Evolutionary conservation across 2,113 vertebrate species (phyloP).

Genomic region (Potamarius usumacintae): DNA sequence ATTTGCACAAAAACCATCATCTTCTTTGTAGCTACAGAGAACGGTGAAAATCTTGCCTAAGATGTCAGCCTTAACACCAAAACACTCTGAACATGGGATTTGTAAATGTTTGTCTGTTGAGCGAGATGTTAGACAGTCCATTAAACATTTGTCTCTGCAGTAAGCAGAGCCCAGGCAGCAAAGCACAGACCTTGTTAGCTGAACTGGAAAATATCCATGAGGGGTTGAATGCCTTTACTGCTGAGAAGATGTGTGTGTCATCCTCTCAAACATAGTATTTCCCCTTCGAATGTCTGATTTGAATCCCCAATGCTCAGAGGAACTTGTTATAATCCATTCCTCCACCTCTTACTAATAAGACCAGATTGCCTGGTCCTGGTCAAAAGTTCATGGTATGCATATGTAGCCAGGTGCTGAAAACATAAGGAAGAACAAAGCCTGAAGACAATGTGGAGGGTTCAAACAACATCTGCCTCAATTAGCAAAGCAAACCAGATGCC

Average conservation of each 20-base stretch:
- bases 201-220: constrained; percentile 93
- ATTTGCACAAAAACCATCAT: constrained; percentile 73
- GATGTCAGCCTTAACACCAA: constrained; percentile 70
- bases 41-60: constrained; percentile 76
- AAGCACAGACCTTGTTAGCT: constrained; percentile 87
- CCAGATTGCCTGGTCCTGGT: constrained; percentile 87
- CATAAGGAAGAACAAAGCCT: constrained; percentile 5
- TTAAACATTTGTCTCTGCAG: constrained; percentile 90
- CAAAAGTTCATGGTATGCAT: constrained; percentile 94
- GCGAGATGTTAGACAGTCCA: constrained; percentile 92
- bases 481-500: constrained; percentile 61
- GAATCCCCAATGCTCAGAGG: constrained; percentile 86
- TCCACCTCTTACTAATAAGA: constrained; percentile 82
- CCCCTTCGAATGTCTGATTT: constrained; percentile 80
- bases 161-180: constrained; percentile 81
- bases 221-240: constrained; percentile 64
- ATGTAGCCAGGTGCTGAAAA: constrained; percentile 70
- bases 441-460: not conserved
- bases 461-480: constrained; percentile 17
- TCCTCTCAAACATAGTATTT: constrained; percentile 64
- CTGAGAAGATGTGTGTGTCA: constrained; percentile 21
- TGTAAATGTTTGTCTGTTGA: constrained; percentile 79
- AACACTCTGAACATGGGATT: constrained; percentile 55
- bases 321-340: constrained; percentile 92
- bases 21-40: constrained; percentile 80